These are phyloP conservation scores for Trichogramma pretiosum DNA, from an alignment of 1,140 invertebrate genomes.

Conservation along the genomic window DNA sequence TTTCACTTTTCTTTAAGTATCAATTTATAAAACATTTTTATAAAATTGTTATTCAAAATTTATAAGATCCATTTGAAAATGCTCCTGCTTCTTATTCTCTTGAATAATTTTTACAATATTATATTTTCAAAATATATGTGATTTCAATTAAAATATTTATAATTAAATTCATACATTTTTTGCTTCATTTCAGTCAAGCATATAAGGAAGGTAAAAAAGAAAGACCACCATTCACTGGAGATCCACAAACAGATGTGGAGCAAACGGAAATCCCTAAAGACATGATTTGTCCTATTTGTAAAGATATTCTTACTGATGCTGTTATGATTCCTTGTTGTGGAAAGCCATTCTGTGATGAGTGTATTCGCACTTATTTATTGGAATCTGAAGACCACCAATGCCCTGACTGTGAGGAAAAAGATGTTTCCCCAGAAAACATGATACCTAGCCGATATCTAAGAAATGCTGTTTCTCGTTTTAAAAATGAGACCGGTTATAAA, in stretches of 20 bases:
- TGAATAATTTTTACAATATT: too few species aligned
- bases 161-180: neutral
- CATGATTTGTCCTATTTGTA: slow-evolving; percentile 82
- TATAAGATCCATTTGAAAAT: too few species aligned
- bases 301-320: slow-evolving; percentile 88
- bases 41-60: neutral
- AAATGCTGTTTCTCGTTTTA: slow-evolving; percentile 78
- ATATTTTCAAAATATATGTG: too few species aligned
- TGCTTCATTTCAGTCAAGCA: slow-evolving; percentile 55
- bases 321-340: slow-evolving; percentile 96
- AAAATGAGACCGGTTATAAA: slow-evolving; percentile 85
- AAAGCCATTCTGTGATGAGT: slow-evolving; percentile 97
- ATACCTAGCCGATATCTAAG: slow-evolving; percentile 88
- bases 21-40: too few species aligned
- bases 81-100: too few species aligned
- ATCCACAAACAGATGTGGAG: slow-evolving; percentile 47
- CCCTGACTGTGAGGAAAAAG: slow-evolving; percentile 85
- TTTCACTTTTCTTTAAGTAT: neutral
- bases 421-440: slow-evolving; percentile 83
- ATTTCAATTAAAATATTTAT: too few species aligned
- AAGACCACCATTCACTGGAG: slow-evolving; percentile 53
- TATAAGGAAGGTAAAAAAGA: slow-evolving; percentile 68
- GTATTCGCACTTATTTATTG: slow-evolving; percentile 78
- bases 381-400: slow-evolving; percentile 93
- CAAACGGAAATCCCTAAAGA: slow-evolving; percentile 82